Conservation (phyloP, 2,113 vertebrate genomes). For the Brachirus orientalis region DNA sequence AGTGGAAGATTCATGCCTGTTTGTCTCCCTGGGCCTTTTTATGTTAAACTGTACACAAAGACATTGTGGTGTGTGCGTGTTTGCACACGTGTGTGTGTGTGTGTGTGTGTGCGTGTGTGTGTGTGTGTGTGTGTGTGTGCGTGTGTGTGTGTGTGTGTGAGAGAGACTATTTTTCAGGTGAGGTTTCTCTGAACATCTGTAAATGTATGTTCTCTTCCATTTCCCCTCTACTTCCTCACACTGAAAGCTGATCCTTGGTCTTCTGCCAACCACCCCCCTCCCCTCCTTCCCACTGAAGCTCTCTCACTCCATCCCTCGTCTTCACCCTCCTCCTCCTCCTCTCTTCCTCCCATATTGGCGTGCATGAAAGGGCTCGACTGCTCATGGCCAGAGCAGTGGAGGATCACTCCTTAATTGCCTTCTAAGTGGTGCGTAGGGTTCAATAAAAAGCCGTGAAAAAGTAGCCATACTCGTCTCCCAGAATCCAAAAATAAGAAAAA, state of each 20-base stretch:
- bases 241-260: conserved; percentile 77
- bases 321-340: background rate
- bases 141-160: conserved; percentile 19
- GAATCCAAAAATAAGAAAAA: conserved; percentile 67
- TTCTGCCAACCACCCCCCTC: conserved; percentile 30
- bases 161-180: conserved; percentile 31
- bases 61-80: conserved; percentile 38
- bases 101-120: too few relatives aligned
- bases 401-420: conserved; percentile 73
- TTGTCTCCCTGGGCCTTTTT: conserved; percentile 32
- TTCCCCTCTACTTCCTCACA: conserved; percentile 52
- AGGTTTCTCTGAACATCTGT: conserved; percentile 56
- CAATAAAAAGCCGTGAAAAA: conserved; percentile 64
- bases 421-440: conserved; percentile 53
- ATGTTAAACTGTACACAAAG: conserved; percentile 47
- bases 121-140: conserved; percentile 22
- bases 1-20: conserved; percentile 21
- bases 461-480: conserved; percentile 81
- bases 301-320: conserved; percentile 30
- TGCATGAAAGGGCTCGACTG: conserved; percentile 78
- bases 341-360: conserved; percentile 46
- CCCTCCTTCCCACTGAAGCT: conserved; percentile 15
- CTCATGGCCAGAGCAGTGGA: conserved; percentile 58
- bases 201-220: conserved; percentile 55
- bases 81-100: conserved; percentile 17